Evolutionary conservation across 2,113 vertebrate species (phyloP), one percentile per base, ranked within the genome.

Genomic region (Ivindomyrus marchei): DNA sequence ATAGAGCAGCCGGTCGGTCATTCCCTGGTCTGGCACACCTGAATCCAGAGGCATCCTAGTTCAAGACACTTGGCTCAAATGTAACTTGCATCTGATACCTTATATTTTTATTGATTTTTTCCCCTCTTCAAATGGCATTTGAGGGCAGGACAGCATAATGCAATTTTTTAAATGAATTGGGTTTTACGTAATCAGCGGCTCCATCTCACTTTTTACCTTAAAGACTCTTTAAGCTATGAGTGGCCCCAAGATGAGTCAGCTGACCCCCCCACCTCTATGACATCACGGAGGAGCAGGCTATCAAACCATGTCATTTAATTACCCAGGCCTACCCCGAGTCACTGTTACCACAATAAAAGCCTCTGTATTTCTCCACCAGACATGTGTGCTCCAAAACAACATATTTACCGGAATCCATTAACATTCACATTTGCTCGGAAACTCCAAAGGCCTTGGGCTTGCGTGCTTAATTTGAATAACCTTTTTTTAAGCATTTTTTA

Each of bases 331-430:
- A 42, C 42, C 47, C 45, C 31, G 39, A 89, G 84, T 88, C 66
- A 62, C 49, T 77, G 62, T 80, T 52, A 49, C 27, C 19, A 27
- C n/a, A 42, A 36, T 52, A 53, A 89, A 89, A 70, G 66, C 42
- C 87, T 31, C 53, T 24, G 80, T 15, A 56, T 42, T 21, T 9
- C 74, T 27, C 42, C 42, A 31, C 74, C 86, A 90, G 53, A 90
- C 85, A 83, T 56, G 88, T 85, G 77, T 56, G 45, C 87, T 46
- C 53, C 19, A 85, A 90, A 89, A 87, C 27, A 46, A 21, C 11
- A 19, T 70, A 49, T 86, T 89, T 58, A 47, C 42, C 4, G 21
- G 36, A 24, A 88, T 86, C 31, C 15, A 70, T 90, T 52, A 42
- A 56, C 53, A 15, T 42, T 88, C 31, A 17, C 19, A 66, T 70